Evolutionary conservation across 2,113 vertebrate genomes (phyloP).

Genomic region (Lontra canadensis): DNA sequence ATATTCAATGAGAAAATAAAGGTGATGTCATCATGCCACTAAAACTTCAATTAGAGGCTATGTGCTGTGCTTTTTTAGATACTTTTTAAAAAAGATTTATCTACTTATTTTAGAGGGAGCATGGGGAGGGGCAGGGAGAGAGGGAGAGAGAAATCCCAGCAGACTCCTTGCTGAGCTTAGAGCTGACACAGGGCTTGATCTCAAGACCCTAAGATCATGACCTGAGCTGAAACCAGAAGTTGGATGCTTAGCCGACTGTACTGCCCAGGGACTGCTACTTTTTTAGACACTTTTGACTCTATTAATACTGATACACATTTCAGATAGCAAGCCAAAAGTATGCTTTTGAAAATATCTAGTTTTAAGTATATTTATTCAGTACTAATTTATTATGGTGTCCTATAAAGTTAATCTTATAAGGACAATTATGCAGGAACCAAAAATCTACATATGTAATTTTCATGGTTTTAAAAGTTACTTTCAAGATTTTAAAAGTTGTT

Average conservation of each 20-base stretch:
- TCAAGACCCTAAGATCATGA: neutral
- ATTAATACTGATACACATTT: neutral
- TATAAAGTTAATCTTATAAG: neutral
- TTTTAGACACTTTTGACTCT: neutral
- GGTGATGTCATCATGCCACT: neutral
- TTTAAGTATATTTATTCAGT: neutral
- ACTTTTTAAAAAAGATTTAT: neutral
- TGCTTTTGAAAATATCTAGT: neutral
- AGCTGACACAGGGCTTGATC: neutral
- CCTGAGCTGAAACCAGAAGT: neutral
- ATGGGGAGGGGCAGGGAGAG: neutral
- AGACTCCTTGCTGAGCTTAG: neutral
- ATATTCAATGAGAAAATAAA: neutral
- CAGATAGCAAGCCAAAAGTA: neutral
- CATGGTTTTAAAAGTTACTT: too few relatives aligned
- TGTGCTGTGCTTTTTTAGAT: neutral
- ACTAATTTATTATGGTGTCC: neutral
- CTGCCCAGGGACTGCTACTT: neutral
- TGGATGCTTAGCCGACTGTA: neutral
- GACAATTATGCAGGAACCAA: neutral
- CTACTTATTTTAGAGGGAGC: neutral
- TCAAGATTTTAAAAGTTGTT: neutral
- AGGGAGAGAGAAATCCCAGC: neutral
- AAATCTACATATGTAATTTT: neutral
- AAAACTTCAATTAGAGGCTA: neutral